Base-by-base conservation (phyloP, 2,888 invertebrate genomes). In the Caenorhabditis sp. region DNA sequence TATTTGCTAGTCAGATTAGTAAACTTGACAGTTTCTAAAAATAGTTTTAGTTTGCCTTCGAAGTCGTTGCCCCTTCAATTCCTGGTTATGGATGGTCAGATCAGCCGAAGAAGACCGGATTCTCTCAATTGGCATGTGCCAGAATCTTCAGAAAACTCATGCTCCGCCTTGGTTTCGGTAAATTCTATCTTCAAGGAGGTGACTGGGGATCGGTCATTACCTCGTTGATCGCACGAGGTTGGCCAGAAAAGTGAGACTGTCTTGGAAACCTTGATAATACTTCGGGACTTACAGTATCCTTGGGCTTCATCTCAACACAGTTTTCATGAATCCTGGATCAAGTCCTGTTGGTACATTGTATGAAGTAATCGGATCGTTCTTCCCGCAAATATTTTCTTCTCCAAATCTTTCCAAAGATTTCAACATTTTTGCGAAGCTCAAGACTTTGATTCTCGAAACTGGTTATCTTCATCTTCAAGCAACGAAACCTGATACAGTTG, bases 401-500 rank as follows among this genome's bases (percentile, higher is more conserved):
- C 43, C 62, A 49, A 61, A 21, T 12, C 50, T 80, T 14, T 66
- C 66, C 17, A 69, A 61, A n/a, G 54, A 31, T 23, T 75, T 78
- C 62, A 78, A 69, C 60, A 58, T 69, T 3, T 71, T 88, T 23
- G 24, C 59, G 14, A 77, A 80, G 27, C 70, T 88, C 1, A 61
- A 65, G n/a, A 68, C 71, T 36, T 8, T 89, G 1, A n/a, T 89
- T 10, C 77, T 84, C 54, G 90, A 91, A 77, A 77, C 86, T 14
- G 91, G 91, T 6, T 91, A 90, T 81, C 66, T 93, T 82, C 94
- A 94, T 86, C 78, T 94, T 5, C 95, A 95, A 87, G 91, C 93
- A 0, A 94, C 94, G 0, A 95, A 94, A 88, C 95, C 95, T 17
- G 95, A 95, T 84, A 94, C 94, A 0, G 89, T 93, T 78, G 94